Evolutionary conservation across 2,888 invertebrate species (phyloP).

Genomic region (Polymixis lichenea): DNA sequence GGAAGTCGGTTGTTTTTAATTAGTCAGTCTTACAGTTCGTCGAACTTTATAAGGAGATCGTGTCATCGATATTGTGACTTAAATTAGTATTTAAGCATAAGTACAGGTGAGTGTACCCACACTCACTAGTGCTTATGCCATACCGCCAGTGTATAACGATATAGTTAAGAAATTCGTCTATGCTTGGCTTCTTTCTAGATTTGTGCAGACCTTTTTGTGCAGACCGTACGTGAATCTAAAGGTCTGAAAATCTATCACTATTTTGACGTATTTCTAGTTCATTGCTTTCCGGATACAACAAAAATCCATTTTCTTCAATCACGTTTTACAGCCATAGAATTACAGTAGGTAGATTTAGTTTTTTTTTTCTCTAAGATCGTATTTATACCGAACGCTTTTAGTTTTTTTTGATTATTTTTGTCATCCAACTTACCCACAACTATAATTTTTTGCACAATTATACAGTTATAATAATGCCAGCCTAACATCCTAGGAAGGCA

Average conservation of each 20-base stretch:
- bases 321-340: constrained; percentile 22
- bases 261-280: constrained; percentile 33
- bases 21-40: too few species aligned
- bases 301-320: constrained; percentile 46
- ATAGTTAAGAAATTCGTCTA: background rate
- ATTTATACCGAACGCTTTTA: background rate
- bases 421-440: background rate
- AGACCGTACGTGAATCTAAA: background rate
- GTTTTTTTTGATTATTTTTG: background rate
- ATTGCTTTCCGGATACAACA: constrained; percentile 25
- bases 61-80: too few species aligned
- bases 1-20: too few species aligned
- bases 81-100: too few species aligned
- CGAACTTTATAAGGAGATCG: too few species aligned
- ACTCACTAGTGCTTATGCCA: too few species aligned
- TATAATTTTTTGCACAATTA: too few species aligned
- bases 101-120: too few species aligned
- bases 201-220: background rate
- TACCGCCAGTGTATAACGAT: background rate
- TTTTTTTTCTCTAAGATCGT: background rate
- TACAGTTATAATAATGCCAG: too few species aligned
- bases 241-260: constrained; percentile 27
- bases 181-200: background rate
- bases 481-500: too few species aligned
- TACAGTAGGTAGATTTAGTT: constrained; percentile 1